Evolutionary conservation across 2,797 vertebrate genomes (phyloP).

Genomic region (Tenualosa ilisha): DNA sequence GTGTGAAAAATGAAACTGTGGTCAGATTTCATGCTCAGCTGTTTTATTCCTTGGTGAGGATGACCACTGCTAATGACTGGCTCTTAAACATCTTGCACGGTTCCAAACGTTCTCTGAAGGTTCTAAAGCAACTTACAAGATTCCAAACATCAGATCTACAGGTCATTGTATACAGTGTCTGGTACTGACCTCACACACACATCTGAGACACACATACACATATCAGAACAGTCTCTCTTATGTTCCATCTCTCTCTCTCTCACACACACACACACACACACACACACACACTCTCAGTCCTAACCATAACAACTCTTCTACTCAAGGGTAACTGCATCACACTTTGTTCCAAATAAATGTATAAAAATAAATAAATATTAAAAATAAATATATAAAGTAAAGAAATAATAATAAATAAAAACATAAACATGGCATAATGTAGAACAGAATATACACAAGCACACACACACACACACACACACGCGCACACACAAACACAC

Average conservation of each 20-base stretch:
- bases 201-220: neutral
- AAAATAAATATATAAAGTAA: neutral
- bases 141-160: neutral
- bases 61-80: neutral
- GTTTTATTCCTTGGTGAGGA: conserved; percentile 13
- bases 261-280: neutral
- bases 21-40: neutral
- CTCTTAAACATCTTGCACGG: neutral
- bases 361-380: neutral
- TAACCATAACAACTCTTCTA: neutral
- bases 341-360: neutral
- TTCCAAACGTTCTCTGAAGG: neutral
- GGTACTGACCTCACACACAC: neutral
- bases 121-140: neutral
- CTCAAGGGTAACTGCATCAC: neutral
- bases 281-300: neutral
- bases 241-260: neutral
- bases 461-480: neutral
- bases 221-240: neutral
- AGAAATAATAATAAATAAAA: neutral
- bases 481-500: too few species aligned
- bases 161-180: neutral
- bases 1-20: neutral
- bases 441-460: neutral
- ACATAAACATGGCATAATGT: neutral